A percentile compares a stretch with the other conserved stretches of the same genome.
Evolutionary conservation across 2,888 invertebrate species (phyloP).

Genomic region (Amphipyra tragopoginis): DNA sequence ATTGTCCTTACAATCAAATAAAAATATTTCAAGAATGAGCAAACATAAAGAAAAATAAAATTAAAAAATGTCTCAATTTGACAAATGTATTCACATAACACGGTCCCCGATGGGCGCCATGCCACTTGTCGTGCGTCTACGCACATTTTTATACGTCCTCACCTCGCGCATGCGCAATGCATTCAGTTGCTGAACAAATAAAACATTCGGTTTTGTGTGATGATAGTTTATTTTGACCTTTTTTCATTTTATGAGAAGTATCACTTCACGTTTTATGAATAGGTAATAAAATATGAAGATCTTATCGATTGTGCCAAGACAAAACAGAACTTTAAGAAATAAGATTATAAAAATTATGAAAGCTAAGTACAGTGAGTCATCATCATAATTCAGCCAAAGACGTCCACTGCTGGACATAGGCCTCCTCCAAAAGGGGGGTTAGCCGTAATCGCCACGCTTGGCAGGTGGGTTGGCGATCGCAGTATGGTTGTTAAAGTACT

Average conservation of each 20-base stretch:
- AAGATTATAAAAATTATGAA: no score
- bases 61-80: slow-evolving; percentile 66
- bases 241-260: slow-evolving; percentile 39
- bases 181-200: slow-evolving; percentile 51
- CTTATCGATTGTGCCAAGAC: slow-evolving; percentile 1
- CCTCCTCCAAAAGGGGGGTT: no score
- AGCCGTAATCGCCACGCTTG: no score
- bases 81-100: slow-evolving; percentile 76
- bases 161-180: slow-evolving; percentile 57
- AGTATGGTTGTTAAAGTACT: no score
- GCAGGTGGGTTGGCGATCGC: no score
- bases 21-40: slow-evolving; percentile 34
- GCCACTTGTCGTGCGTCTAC: slow-evolving; percentile 71
- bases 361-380: no score
- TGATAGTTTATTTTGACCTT: slow-evolving; percentile 46
- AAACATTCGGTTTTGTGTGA: slow-evolving; percentile 44
- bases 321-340: no score
- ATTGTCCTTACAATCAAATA: slow-evolving; percentile 7
- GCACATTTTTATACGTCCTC: slow-evolving; percentile 76
- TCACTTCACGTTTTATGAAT: slow-evolving; percentile 31
- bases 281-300: slow-evolving; percentile 8
- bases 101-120: slow-evolving; percentile 71
- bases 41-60: slow-evolving; percentile 34
- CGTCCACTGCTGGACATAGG: no score
- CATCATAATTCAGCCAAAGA: no score